Percentiles rank a stretch among this genome's conserved stretches.
phyloP scores from a whole-genome alignment of 2,888 invertebrate genomes.

The Pyrrhosoma nymphula region DNA sequence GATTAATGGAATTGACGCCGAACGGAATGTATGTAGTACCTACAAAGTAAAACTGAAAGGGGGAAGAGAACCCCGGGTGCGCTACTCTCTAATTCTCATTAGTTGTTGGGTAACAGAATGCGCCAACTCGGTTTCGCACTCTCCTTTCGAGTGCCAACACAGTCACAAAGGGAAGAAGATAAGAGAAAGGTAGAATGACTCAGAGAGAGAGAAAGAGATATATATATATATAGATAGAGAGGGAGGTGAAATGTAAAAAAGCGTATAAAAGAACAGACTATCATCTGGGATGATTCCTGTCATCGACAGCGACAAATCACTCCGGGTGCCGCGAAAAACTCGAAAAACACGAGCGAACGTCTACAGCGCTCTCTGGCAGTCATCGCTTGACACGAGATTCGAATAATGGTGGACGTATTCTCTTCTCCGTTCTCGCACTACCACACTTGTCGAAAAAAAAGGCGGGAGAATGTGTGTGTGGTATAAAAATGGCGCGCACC shows the following conservation, averaged over 20 bases:
- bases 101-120: neutral
- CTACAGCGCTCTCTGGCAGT: neutral
- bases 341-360: neutral
- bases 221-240: neutral
- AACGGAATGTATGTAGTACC: too few relatives aligned
- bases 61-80: neutral
- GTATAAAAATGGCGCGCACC: constrained; percentile 3
- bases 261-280: neutral
- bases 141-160: neutral
- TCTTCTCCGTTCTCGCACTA: neutral
- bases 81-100: neutral
- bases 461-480: neutral
- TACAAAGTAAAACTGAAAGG: neutral
- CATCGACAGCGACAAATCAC: constrained; percentile 39
- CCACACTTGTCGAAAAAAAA: neutral
- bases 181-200: neutral
- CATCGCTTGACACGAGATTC: neutral
- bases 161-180: neutral
- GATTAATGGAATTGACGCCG: neutral
- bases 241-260: neutral
- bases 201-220: neutral
- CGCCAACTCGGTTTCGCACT: neutral
- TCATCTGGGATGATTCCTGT: constrained; percentile 24
- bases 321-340: neutral
- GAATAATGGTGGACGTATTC: constrained; percentile 7